These are phyloP conservation scores for Apis cerana DNA, from an alignment of 1,140 invertebrate species.

Conservation along the genomic window DNA sequence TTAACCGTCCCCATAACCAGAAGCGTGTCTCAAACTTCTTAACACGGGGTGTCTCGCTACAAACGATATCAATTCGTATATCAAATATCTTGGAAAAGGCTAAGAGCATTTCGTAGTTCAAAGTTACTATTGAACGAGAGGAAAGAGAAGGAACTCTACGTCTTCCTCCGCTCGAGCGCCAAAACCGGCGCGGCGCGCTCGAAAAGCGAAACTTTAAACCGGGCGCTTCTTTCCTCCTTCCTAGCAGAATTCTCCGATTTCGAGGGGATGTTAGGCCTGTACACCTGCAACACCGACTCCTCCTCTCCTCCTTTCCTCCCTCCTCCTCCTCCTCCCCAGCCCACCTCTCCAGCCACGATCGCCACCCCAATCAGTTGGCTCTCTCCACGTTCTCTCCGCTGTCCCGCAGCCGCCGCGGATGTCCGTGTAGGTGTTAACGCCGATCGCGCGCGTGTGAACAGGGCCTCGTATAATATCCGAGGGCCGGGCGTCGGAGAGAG, in stretches of 20 bases:
- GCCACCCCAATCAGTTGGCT: neutral
- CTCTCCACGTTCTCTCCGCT: neutral
- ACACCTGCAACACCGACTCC: conserved; percentile 50
- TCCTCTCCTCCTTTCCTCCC: no score
- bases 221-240: conserved; percentile 31
- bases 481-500: conserved; percentile 24
- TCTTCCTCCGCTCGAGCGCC: neutral
- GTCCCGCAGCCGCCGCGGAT: conserved; percentile 17
- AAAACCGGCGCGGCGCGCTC: neutral
- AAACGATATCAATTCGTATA: no score
- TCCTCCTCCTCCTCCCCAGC: neutral
- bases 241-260: conserved; percentile 54
- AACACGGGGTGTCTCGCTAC: no score
- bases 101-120: no score
- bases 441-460: conserved; percentile 55
- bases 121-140: no score
- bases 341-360: neutral
- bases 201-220: conserved; percentile 48
- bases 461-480: conserved; percentile 65
- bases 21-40: no score
- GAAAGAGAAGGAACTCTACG: no score
- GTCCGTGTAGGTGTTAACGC: conserved; percentile 46
- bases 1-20: no score
- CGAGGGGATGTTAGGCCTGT: conserved; percentile 50
- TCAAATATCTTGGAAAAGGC: no score